phyloP scores from a whole-genome alignment of 2,797 vertebrate species.

The Iguana delicatissima region DNA sequence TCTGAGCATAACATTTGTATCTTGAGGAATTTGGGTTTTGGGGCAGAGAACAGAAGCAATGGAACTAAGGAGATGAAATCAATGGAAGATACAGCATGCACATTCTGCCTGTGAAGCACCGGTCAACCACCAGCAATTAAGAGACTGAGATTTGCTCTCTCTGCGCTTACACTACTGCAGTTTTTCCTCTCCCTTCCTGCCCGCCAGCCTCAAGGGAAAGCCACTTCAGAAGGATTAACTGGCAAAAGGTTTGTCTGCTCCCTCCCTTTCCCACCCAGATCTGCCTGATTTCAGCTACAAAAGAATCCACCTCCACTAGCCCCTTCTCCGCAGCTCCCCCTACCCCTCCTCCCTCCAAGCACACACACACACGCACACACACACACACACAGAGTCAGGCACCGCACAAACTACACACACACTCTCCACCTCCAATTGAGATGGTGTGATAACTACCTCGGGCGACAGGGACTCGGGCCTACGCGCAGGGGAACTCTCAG shows the following conservation, averaged over 20 bases:
- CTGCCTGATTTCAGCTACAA: not conserved
- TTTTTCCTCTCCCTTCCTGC: not conserved
- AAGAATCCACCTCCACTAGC: not conserved
- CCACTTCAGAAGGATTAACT: slow-evolving; percentile 13
- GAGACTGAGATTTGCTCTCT: not conserved
- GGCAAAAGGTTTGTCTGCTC: not conserved
- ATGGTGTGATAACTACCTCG: slow-evolving; percentile 85
- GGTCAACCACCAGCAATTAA: not conserved
- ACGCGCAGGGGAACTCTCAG: slow-evolving; percentile 92
- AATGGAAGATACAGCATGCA: slow-evolving; percentile 29
- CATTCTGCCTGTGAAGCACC: fast-evolving
- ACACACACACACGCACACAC: slow-evolving; percentile 8
- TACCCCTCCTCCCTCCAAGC: slow-evolving; percentile 15
- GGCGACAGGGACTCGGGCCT: slow-evolving; percentile 94
- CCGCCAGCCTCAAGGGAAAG: not conserved
- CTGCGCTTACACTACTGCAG: not conserved
- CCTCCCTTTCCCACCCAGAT: not conserved
- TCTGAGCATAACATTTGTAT: not conserved
- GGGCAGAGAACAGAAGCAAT: not conserved
- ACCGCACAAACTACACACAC: slow-evolving; percentile 39
- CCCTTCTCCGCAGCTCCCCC: slow-evolving; percentile 30
- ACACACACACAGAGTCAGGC: slow-evolving; percentile 14
- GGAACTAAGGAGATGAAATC: slow-evolving; percentile 32
- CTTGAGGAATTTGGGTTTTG: not conserved
- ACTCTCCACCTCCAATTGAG: slow-evolving; percentile 68